Percentiles rank a stretch among this genome's conserved stretches.
phyloP scores from a whole-genome alignment of 2,113 vertebrate species.

The Corythaixoides concolor region DNA sequence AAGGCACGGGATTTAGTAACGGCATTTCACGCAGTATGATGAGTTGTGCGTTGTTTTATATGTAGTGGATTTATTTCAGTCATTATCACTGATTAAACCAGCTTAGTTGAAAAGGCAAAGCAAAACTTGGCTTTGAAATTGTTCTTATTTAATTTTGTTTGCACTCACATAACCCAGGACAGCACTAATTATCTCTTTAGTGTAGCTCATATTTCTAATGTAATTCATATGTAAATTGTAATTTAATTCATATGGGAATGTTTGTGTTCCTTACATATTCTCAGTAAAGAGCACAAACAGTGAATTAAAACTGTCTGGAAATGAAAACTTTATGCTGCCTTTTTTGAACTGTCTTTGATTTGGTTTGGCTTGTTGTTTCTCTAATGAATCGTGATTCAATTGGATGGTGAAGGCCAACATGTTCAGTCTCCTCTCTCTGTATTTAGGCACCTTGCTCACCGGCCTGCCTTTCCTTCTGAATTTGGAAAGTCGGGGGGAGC shows the following conservation, averaged over 20 bases:
- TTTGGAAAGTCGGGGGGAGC: not conserved
- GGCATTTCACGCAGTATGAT: conserved; percentile 64
- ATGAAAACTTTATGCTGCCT: conserved; percentile 74
- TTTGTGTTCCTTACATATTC: conserved; percentile 75
- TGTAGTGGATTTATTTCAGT: conserved; percentile 73
- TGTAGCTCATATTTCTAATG: conserved; percentile 82
- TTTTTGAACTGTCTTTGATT: conserved; percentile 73
- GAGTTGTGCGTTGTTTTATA: conserved; percentile 48
- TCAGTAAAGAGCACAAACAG: conserved; percentile 73
- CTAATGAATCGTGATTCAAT: conserved; percentile 18
- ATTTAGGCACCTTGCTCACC: not conserved
- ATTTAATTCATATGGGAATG: conserved; percentile 80
- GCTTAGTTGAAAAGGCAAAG: conserved; percentile 77
- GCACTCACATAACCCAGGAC: conserved; percentile 79
- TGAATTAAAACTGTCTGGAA: conserved; percentile 73
- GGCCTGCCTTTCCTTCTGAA: not conserved
- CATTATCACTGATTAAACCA: conserved; percentile 81
- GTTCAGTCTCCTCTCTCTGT: not conserved
- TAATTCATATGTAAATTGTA: conserved; percentile 84
- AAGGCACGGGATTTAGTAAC: not conserved
- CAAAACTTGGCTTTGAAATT: conserved; percentile 81
- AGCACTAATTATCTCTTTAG: conserved; percentile 83
- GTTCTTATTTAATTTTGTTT: conserved; percentile 82
- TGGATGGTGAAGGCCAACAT: not conserved
- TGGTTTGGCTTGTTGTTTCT: conserved; percentile 54